Conservation (phyloP, 2,113 vertebrate species). For the Caranx melampygus region DNA sequence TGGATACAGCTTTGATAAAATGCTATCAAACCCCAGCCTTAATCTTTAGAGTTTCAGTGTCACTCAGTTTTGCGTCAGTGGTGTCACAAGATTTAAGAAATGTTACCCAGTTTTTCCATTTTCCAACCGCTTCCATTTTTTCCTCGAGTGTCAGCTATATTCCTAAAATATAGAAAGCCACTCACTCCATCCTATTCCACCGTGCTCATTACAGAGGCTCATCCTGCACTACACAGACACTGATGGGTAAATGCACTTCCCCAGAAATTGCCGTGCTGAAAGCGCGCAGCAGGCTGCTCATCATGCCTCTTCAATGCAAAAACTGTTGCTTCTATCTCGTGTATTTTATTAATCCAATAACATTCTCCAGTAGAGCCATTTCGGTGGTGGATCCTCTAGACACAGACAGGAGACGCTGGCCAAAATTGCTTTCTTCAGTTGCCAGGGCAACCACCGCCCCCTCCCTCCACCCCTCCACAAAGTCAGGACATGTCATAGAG, state of each 20-base stretch:
- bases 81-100: background rate
- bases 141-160: background rate
- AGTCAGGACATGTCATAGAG: conserved; percentile 77
- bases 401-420: conserved; percentile 43
- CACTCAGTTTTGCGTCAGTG: background rate
- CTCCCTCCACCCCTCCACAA: conserved; percentile 26
- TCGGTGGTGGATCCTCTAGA: conserved; percentile 29
- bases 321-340: conserved; percentile 41
- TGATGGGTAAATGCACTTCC: conserved; percentile 47
- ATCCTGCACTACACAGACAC: conserved; percentile 44
- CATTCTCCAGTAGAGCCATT: conserved; percentile 51
- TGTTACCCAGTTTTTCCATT: conserved; percentile 22
- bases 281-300: conserved; percentile 8
- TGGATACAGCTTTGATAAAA: background rate
- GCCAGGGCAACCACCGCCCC: conserved; percentile 62
- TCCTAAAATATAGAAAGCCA: conserved; percentile 43
- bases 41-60: conserved; percentile 1
- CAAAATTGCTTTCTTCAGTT: conserved; percentile 77
- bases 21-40: background rate
- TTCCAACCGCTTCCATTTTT: background rate
- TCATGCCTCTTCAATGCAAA: conserved; percentile 21
- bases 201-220: conserved; percentile 55
- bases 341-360: conserved; percentile 56
- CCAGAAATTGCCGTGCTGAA: conserved; percentile 29
- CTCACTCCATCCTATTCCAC: conserved; percentile 25